Conservation (phyloP, 2,888 invertebrate genomes). For the Phortica magna region DNA sequence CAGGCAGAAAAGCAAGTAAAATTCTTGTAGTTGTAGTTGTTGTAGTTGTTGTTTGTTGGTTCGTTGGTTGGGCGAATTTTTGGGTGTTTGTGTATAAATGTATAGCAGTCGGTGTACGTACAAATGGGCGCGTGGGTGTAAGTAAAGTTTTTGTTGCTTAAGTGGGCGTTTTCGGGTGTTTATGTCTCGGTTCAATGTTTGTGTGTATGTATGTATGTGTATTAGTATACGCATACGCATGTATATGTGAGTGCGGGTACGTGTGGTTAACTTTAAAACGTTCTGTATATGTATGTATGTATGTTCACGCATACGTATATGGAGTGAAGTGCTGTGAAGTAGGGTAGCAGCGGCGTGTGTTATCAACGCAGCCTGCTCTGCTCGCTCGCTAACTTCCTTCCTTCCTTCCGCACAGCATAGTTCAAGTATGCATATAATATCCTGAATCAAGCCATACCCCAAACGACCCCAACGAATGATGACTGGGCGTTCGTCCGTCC, state of each 20-base stretch:
- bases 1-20: conserved; percentile 20
- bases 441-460: conserved; percentile 48
- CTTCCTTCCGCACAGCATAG: conserved; percentile 52
- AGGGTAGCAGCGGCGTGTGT: not conserved
- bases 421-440: conserved; percentile 72
- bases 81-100: not conserved
- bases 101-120: not conserved
- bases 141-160: conserved; percentile 2
- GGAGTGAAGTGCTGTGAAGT: conserved; percentile 36
- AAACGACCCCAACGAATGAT: not conserved
- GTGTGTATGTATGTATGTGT: not conserved
- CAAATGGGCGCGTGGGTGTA: not conserved
- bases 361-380: conserved; percentile 1
- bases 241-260: not conserved
- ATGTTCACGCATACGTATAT: conserved; percentile 43
- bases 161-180: not conserved
- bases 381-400: conserved; percentile 20
- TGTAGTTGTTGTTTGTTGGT: not conserved
- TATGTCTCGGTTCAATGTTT: not conserved
- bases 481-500: not conserved
- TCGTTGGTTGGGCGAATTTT: not conserved
- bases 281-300: conserved; percentile 28
- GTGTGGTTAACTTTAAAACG: not conserved
- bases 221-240: not conserved
- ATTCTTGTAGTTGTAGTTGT: conserved; percentile 13